Base-by-base conservation (phyloP, 1,140 invertebrate genomes). In the Arion vulgaris region DNA sequence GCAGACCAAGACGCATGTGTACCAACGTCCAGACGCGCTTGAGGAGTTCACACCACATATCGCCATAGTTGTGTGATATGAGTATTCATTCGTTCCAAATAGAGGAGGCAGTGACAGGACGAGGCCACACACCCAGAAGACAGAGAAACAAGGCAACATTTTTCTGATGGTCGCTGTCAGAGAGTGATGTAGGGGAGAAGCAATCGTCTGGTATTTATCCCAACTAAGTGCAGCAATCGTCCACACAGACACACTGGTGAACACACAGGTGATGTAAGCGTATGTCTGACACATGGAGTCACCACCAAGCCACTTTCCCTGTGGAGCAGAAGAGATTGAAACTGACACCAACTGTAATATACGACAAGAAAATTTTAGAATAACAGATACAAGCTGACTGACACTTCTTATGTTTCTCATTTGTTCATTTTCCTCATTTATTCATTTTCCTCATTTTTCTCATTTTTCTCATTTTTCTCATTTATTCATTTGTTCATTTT, bases 201-300 rank as follows among this genome's bases (percentile, higher is more conserved):
- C 88, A 68, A 91, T 91, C 15, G 90, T 90, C 68, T 89, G 88
- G 83, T 91, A 90, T 78, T 91, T 91, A 79, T 91, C 90, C 90
- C 89, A 91, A 76, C 89, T 90, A 39, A 91, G 84, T 9, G 89
- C 90, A 0, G 89, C 86, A 13, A 91, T 89, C 0, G 89, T 91
- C 89, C 89, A 90, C 17, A 87, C 86, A 38, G 80, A 81, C 19
- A 81, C 71, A 34, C 80, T 81, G 41, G 80, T 81, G n/a, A 81
- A 81, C 57, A 81, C 80, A 57, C 69, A 73, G 34, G 80, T 81
- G 23, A 81, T 66, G 71, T 81, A 81, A 39, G 80, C 80, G 71
- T 81, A 81, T 0, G 80, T 57, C 71, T 81, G 80, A 51, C 80
- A 81, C 80, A 81, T 81, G 9, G 71, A 26, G 5, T 28, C n/a